Evolutionary conservation across 2,113 vertebrate species (phyloP), one percentile per base, ranked within the genome.

Genomic region (Solea senegalensis): DNA sequence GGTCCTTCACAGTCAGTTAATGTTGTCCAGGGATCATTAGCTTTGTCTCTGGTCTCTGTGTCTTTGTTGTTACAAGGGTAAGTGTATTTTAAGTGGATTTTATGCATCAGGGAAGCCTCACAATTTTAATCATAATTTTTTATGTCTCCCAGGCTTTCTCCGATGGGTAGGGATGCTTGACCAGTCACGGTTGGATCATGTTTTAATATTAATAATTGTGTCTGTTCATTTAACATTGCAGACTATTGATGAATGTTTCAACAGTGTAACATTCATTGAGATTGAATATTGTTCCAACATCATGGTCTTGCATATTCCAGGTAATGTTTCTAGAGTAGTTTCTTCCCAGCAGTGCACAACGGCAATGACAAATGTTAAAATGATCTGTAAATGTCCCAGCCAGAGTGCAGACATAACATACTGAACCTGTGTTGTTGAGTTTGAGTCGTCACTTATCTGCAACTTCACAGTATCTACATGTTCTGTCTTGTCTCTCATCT

Each of bases 21-120:
- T 51, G 46, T 76, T 73, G 75, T 78, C 40, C 51, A 0, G 8
- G 15, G 55, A 76, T 34, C 41, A 45, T 77, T 75, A 67, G 71
- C 75, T 70, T 78, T 83, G 54, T 82, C 79, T 81, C 41, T 74
- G 61, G 61, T 71, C 71, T 11, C 5, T 82, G 46, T 71, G n/a
- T 61, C 55, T 74, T 80, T 88, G 73, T 80, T 68, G 69, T 74
- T 65, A 55, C 79, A 61, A 45, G 43, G 86, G 83, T 88, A 89
- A 90, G 86, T 89, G 39, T 65, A 21, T 46, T 46, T 51, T 21
- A 27, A 63, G 26, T 66, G 46, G 27, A 5, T 69, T 27, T 56
- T 51, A 12, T 74, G 44, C 13, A 57, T 65, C 44, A 50, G 12
- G 14, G 14, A 48, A 48, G 11, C 44, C 44, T 55, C 45, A 48